Percentiles rank a stretch among this genome's conserved stretches.
Evolutionary conservation across 30 jellyfish, hydroid and myxozoan species (phyloP).

Genomic region (Turritopsis rubra): DNA sequence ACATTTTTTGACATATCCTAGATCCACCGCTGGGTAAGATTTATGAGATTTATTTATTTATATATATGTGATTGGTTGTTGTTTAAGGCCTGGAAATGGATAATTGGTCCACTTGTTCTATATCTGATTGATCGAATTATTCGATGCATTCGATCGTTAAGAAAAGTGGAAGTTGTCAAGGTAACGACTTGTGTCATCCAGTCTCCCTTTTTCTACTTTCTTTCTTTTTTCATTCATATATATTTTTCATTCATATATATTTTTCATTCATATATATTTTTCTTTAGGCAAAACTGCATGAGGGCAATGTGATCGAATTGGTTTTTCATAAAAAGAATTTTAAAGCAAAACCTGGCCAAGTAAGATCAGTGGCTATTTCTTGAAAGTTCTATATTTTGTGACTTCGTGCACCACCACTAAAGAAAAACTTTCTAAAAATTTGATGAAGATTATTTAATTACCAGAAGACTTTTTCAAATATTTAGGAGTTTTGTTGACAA

Average conservation of each 20-base stretch:
- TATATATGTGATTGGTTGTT: not conserved
- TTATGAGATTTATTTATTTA: not conserved
- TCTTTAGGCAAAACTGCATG: slow-evolving; percentile 44
- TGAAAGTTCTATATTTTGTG: no score
- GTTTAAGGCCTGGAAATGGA: slow-evolving; percentile 89
- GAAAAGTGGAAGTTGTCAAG: slow-evolving; percentile 6
- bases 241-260: no score
- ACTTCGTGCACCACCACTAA: no score
- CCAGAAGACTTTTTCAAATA: no score
- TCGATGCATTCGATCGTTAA: slow-evolving; percentile 28
- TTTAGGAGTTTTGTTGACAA: no score
- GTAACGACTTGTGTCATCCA: slow-evolving; percentile 24
- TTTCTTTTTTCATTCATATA: not conserved
- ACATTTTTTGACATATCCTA: no score
- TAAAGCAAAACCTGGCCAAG: slow-evolving; percentile 88
- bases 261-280: no score
- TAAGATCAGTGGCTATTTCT: no score
- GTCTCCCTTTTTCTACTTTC: not conserved
- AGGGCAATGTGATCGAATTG: slow-evolving; percentile 77
- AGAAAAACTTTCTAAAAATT: no score
- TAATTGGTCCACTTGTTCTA: slow-evolving; percentile 46
- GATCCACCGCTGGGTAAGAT: not conserved
- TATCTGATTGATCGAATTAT: slow-evolving; percentile 51
- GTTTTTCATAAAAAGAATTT: slow-evolving; percentile 54
- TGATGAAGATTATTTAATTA: no score